A percentile compares a stretch with the other conserved stretches of the same genome.
phyloP scores from a whole-genome alignment of 2,113 vertebrate species.

The Hylia prasina region DNA sequence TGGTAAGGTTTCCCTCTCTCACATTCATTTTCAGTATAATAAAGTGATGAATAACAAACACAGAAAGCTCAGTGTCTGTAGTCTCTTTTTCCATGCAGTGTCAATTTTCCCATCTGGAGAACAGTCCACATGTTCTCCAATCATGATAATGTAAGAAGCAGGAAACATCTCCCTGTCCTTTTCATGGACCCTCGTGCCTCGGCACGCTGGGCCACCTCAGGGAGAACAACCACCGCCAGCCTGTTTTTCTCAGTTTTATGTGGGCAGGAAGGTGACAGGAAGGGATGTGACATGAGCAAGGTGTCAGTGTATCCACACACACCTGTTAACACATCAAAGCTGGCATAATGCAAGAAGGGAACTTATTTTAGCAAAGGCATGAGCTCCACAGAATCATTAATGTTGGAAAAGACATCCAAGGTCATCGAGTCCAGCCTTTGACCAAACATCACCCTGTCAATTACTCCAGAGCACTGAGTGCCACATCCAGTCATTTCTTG shows the following conservation, averaged over 20 bases:
- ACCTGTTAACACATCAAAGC: neutral
- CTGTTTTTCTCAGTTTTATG: neutral
- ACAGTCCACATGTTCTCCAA: neutral
- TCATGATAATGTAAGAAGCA: neutral
- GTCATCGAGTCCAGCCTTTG: accelerated
- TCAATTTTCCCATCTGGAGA: neutral
- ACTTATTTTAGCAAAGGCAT: neutral
- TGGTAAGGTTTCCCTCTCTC: neutral
- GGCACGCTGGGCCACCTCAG: neutral
- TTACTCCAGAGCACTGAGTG: neutral
- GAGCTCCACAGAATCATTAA: neutral
- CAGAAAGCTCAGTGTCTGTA: neutral
- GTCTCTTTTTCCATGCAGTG: neutral
- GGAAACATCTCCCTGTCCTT: neutral
- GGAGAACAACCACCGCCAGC: neutral
- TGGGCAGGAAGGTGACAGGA: neutral
- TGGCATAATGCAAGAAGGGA: neutral
- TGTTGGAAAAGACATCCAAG: neutral
- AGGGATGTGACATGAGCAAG: neutral
- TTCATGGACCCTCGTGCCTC: neutral
- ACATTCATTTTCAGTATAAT: neutral
- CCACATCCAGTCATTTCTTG: neutral
- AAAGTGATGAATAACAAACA: neutral
- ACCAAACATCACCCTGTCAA: neutral
- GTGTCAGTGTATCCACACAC: neutral